phyloP scores from a whole-genome alignment of 2,797 vertebrate species.

The Allobates femoralis region DNA sequence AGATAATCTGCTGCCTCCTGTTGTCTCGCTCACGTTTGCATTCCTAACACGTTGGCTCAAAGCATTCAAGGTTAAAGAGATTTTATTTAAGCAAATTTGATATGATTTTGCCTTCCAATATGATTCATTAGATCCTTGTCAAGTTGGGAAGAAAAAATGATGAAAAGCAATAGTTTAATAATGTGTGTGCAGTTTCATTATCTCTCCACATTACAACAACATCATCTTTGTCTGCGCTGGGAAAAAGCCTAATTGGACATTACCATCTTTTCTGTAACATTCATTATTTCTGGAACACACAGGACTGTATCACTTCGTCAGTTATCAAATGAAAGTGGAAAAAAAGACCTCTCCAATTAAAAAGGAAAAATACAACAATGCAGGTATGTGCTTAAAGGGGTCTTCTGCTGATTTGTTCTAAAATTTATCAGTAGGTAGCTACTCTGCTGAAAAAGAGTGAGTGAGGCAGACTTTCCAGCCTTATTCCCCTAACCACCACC shows the following conservation, averaged over 20 bases:
- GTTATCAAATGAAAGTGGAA: background rate
- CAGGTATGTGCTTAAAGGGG: background rate
- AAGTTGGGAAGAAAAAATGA: conserved; percentile 38
- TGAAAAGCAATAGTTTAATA: conserved; percentile 48
- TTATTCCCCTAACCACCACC: no score
- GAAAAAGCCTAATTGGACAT: conserved; percentile 39
- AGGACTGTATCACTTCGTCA: conserved; percentile 22
- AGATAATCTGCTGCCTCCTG: background rate
- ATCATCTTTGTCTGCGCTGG: conserved; percentile 16
- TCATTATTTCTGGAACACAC: conserved; percentile 26
- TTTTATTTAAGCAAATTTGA: conserved; percentile 58
- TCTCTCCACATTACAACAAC: conserved; percentile 25
- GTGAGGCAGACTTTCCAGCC: no score
- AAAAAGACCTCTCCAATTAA: conserved; percentile 11
- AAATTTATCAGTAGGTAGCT: no score
- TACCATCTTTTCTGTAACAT: conserved; percentile 37
- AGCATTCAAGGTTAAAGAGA: conserved; percentile 46
- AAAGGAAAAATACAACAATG: conserved; percentile 4
- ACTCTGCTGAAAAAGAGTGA: no score
- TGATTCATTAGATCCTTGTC: conserved; percentile 49
- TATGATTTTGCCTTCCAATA: conserved; percentile 47
- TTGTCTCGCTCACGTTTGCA: conserved; percentile 5
- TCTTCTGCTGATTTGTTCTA: no score
- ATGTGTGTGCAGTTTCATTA: conserved; percentile 49
- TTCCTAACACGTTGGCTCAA: background rate